Evolutionary conservation across 2,797 vertebrate species (phyloP), one percentile per base, ranked within the genome.

Genomic region (Chiroxiphia lanceolata): DNA sequence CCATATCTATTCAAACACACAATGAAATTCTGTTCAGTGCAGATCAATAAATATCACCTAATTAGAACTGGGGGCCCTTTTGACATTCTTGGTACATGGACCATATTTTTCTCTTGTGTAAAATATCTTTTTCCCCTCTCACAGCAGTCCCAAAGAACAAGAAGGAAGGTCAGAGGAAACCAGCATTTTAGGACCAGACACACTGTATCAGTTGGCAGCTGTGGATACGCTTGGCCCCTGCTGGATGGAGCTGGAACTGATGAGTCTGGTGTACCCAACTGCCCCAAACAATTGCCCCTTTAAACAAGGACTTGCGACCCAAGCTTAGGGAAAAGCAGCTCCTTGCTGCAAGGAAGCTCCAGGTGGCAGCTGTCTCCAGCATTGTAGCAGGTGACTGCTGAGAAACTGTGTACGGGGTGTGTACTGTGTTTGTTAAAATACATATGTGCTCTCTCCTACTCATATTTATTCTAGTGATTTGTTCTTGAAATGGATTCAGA

Each of bases 371-470:
- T 11, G 18, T 56, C 19, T 50, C 53, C 23, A 44, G 14, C 25
- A 53, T 4, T 5, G 4, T 36, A 38, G 57, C 11, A 61, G 68
- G 21, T 34, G 47, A 21, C 50, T 79, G 36, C 34, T 53, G 19
- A 26, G 3, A 91, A 84, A 57, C 44, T 56, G 27, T 15, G 14
- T 48, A 13, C 9, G n/a, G 19, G 27, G 4, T 10, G 17, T 22
- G 40, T 19, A 27, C 29, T 16, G 3, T 26, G 34, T 21, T 53
- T 78, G 34, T 60, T 87, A 78, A 75, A 51, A 68, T 20, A 36
- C 0, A 0, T 15, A 23, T 31, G 7, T 69, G 13, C 38, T 31
- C 34, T 81, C n/a, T 68, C 20, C 65, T 33, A 38, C 21, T 77
- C 34, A 9, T 8, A 36, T 59, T 44, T 38, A 50, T 34, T 67